These are phyloP conservation scores for Poeciliopsis gracilis DNA, from an alignment of 2,797 vertebrate genomes.

Conservation along the genomic window DNA sequence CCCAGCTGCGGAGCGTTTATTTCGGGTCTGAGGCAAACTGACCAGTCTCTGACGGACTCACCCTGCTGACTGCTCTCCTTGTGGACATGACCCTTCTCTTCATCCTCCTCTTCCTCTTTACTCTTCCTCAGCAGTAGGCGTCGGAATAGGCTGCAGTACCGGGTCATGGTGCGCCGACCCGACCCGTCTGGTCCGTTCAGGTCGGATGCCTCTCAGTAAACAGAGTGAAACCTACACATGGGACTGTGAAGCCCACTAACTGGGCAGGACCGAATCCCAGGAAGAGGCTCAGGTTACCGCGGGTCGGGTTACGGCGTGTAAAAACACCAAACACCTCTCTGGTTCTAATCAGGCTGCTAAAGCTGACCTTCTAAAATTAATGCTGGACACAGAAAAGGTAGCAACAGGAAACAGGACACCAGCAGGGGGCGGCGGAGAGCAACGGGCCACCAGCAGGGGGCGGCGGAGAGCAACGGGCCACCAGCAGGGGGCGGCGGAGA, in stretches of 20 bases:
- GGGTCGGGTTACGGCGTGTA: not conserved
- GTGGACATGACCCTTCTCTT: conserved; percentile 38
- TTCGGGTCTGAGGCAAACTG: not conserved
- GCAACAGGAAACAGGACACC: not conserved
- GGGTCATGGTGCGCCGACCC: conserved; percentile 42
- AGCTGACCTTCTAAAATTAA: conserved; percentile 1
- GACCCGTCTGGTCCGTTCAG: not conserved
- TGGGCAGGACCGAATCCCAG: not conserved
- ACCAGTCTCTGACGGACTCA: conserved; percentile 12
- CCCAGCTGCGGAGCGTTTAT: not conserved
- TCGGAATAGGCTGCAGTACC: conserved; percentile 50
- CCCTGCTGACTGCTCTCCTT: conserved; percentile 38
- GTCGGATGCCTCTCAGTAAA: not conserved
- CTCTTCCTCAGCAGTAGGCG: conserved; percentile 47
- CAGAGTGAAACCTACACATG: not conserved
- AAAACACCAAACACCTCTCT: not conserved
- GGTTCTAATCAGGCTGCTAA: not conserved
- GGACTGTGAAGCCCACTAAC: not conserved
- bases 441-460: no score
- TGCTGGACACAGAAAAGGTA: not conserved
- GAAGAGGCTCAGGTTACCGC: conserved; percentile 1
- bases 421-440: not conserved
- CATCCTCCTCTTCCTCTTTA: conserved; percentile 34
- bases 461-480: no score
- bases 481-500: no score